Evolutionary conservation across 2,888 invertebrate species (phyloP), one percentile per base, ranked within the genome.

Genomic region (Phortica magna): DNA sequence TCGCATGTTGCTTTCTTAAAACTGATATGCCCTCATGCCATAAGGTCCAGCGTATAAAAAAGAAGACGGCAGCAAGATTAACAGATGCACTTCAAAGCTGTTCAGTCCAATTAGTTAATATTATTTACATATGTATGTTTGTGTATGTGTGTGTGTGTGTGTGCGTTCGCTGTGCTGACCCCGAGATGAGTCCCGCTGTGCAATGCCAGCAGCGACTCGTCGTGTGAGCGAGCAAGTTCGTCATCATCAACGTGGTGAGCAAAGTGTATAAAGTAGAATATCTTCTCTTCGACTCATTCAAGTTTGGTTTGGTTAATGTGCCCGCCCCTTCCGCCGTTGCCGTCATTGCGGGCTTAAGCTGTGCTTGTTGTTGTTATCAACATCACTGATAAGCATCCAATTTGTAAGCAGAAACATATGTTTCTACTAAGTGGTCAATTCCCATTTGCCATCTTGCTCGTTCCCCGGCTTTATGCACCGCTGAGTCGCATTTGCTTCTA

Each of bases 351-450:
- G 31, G 31, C 19, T 59, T 19, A 9, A 22, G 17, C 59, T 59
- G 17, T 31, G 31, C 31, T 19, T 43, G 19, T 68, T 71, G 53
- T 55, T 71, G 39, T 55, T 71, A 71, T 71, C 70, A 71, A 42
- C 70, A 71, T 71, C 53, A 48, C 70, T 71, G 70, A 71, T 71
- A 71, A 71, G 70, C 17, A 53, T 71, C 55, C 70, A 71, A 71
- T 71, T 71, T 71, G 70, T 71, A 71, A 53, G 55, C 53, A 31
- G 70, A 14, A 71, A 71, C 70, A 71, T 71, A 55, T 71, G 70
- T 71, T 71, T 31, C 14, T 31, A 53, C 55, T 55, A 71, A 71
- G 70, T 71, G 70, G 70, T 55, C 70, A 55, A 31, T 71, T 71
- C 53, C 17, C 70, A 71, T 71, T 71, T 53, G 14, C 39, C 31